These are phyloP conservation scores for Spinus olivaceus DNA, from an alignment of 2,797 vertebrate genomes.

Conservation along the genomic window DNA sequence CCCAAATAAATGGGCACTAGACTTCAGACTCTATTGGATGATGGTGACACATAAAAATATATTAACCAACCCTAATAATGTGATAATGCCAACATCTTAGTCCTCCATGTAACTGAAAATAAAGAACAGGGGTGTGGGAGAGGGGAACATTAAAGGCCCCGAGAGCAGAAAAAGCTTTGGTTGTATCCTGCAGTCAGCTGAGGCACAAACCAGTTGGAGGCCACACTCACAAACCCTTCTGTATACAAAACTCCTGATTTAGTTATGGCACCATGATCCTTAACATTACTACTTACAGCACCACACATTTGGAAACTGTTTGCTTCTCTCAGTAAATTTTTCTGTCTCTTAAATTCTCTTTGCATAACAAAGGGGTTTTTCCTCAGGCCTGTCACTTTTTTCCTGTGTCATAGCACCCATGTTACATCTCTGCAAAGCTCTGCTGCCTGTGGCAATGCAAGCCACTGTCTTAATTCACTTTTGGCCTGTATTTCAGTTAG, in stretches of 20 bases:
- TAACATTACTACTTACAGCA: background rate
- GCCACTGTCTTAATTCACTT: background rate
- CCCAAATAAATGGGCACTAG: background rate
- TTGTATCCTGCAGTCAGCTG: background rate
- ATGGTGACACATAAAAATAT: background rate
- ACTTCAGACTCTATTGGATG: background rate
- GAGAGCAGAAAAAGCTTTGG: background rate
- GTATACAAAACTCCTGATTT: background rate
- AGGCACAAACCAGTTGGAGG: background rate
- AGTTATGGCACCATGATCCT: background rate
- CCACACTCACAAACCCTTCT: background rate
- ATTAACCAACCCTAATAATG: background rate
- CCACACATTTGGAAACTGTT: background rate
- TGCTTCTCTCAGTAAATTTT: background rate
- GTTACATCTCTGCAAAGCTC: background rate
- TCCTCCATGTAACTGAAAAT: background rate
- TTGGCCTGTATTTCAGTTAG: background rate
- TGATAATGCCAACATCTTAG: background rate
- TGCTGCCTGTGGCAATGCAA: background rate
- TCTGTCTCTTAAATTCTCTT: background rate
- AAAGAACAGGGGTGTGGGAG: background rate
- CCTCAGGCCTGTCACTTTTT: background rate
- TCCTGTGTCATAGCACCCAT: background rate
- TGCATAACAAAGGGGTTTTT: accelerated
- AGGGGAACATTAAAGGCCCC: background rate